Conservation (phyloP, 2,888 invertebrate genomes). For the Rosalia funebris region DNA sequence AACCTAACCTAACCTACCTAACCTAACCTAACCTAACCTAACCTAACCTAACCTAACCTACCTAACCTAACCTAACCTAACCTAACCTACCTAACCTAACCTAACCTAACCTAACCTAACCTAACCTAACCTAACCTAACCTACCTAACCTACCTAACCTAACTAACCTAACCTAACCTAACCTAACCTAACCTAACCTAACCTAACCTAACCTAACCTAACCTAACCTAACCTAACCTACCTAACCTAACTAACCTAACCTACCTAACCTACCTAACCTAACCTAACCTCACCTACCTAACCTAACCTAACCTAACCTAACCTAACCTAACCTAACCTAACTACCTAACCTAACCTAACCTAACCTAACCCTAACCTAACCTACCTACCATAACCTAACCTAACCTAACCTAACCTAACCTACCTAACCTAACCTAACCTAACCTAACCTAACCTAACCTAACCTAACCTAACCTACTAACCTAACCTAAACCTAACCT, state of each 20-base stretch:
- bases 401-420: not conserved
- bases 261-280: slow-evolving; percentile 26
- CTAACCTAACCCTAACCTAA: not conserved
- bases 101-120: slow-evolving; percentile 28
- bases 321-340: slow-evolving; percentile 26
- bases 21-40: slow-evolving; percentile 33
- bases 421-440: not conserved
- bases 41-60: slow-evolving; percentile 24
- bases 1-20: slow-evolving; percentile 2
- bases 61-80: not conserved
- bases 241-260: slow-evolving; percentile 28
- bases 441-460: not conserved
- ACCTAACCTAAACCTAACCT: not conserved
- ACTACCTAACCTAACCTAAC: not conserved
- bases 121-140: slow-evolving; percentile 28
- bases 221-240: slow-evolving; percentile 33
- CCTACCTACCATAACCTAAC: not conserved
- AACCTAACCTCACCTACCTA: not conserved
- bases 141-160: slow-evolving; percentile 25
- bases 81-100: not conserved
- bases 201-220: slow-evolving; percentile 31
- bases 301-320: slow-evolving; percentile 6
- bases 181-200: slow-evolving; percentile 32
- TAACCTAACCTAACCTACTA: not conserved
- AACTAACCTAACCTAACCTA: slow-evolving; percentile 32